These are phyloP conservation scores for Edolisoma coerulescens DNA, from an alignment of 2,113 vertebrate species.

Conservation along the genomic window DNA sequence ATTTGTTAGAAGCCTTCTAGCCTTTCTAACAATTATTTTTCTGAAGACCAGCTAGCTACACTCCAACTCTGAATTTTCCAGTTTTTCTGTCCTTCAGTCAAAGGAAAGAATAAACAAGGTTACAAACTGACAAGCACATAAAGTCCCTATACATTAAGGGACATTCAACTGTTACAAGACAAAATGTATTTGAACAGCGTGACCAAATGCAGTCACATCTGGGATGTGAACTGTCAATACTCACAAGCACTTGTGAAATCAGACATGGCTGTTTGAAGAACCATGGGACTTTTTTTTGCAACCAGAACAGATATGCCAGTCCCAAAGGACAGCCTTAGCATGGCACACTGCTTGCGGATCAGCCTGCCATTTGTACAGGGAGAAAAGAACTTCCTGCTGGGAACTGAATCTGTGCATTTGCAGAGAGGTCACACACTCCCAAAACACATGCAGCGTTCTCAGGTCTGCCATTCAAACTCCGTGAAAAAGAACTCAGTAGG, in stretches of 20 bases:
- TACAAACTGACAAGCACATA: not conserved
- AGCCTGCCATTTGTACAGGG: not conserved
- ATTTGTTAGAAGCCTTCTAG: not conserved
- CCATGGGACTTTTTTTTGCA: not conserved
- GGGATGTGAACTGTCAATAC: not conserved
- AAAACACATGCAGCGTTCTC: not conserved
- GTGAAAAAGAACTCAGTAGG: not conserved
- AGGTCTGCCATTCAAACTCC: not conserved
- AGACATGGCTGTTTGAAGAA: not conserved
- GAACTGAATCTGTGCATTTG: not conserved
- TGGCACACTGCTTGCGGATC: not conserved
- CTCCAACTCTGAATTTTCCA: not conserved
- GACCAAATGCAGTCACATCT: not conserved
- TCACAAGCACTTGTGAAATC: not conserved
- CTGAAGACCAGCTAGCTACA: not conserved
- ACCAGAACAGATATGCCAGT: not conserved
- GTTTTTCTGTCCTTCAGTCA: not conserved
- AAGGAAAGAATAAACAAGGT: not conserved
- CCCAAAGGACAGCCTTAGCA: not conserved
- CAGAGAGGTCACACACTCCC: not conserved
- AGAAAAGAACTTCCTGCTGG: not conserved
- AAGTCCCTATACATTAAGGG: not conserved
- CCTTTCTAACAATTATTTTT: not conserved
- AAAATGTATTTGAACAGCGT: not conserved
- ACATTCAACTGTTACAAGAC: not conserved